Evolutionary conservation across 2,113 vertebrate species (phyloP).

Genomic region (Lasiurus borealis): DNA sequence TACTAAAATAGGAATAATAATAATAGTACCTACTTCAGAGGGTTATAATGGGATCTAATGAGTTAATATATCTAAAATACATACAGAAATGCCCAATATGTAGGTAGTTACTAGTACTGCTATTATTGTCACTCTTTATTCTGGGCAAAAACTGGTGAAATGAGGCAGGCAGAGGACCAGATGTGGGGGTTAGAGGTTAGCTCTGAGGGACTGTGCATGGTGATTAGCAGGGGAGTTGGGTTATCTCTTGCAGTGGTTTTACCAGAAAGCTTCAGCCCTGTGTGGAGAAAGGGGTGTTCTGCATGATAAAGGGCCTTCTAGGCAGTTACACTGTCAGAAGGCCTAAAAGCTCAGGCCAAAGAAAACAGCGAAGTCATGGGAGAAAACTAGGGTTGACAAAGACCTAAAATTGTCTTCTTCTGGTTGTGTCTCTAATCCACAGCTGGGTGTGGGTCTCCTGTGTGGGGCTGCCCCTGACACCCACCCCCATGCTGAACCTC

Average conservation of each 20-base stretch:
- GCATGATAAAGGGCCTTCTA: constrained; percentile 53
- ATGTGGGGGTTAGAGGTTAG: background rate
- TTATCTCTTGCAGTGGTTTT: constrained; percentile 67
- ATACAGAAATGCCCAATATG: background rate
- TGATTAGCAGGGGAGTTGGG: constrained; percentile 57
- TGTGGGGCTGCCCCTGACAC: background rate
- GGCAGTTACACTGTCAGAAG: background rate
- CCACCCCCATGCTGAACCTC: background rate
- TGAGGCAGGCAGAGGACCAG: background rate
- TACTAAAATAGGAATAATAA: background rate
- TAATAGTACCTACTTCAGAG: background rate
- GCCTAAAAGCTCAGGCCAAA: background rate
- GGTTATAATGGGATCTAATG: background rate
- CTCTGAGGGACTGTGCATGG: background rate
- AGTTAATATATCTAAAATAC: background rate
- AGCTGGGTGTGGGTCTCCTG: background rate
- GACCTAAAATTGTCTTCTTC: background rate
- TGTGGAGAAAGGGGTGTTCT: background rate
- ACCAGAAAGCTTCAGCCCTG: background rate
- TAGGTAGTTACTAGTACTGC: background rate
- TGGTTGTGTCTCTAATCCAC: background rate
- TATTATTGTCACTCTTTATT: background rate
- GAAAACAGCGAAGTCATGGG: background rate
- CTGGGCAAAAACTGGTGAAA: background rate
- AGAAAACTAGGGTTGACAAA: background rate